phyloP scores from a whole-genome alignment of 2,888 invertebrate species.

The Eupithecia subumbrata region DNA sequence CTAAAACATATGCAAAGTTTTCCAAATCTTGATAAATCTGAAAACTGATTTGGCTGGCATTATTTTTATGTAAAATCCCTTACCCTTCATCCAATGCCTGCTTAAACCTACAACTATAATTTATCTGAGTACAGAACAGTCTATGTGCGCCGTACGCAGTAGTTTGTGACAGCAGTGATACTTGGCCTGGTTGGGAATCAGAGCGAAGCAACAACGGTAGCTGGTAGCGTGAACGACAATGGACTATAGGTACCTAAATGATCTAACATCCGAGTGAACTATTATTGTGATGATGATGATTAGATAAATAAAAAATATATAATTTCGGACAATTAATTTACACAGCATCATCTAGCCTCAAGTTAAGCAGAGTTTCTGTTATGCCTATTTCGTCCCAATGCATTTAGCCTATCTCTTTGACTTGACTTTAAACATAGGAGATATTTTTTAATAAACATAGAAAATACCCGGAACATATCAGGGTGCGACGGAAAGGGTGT shows the following conservation, averaged over 20 bases:
- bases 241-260: background rate
- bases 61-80: background rate
- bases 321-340: background rate
- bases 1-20: background rate
- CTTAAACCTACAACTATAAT: background rate
- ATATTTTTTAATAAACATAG: no score
- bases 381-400: no score
- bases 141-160: constrained; percentile 15
- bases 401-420: no score
- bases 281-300: background rate
- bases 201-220: constrained; percentile 41
- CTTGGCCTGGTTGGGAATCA: constrained; percentile 44
- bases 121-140: background rate
- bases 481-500: no score
- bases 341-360: background rate
- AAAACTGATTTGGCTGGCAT: background rate
- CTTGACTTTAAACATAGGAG: no score
- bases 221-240: constrained; percentile 10
- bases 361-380: background rate
- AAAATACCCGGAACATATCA: no score
- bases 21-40: background rate
- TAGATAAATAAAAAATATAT: background rate
- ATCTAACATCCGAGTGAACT: background rate
- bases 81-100: background rate
- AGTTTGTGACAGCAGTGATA: constrained; percentile 17